phyloP scores from a whole-genome alignment of 2,888 invertebrate genomes.

The Calameuta filiformis region DNA sequence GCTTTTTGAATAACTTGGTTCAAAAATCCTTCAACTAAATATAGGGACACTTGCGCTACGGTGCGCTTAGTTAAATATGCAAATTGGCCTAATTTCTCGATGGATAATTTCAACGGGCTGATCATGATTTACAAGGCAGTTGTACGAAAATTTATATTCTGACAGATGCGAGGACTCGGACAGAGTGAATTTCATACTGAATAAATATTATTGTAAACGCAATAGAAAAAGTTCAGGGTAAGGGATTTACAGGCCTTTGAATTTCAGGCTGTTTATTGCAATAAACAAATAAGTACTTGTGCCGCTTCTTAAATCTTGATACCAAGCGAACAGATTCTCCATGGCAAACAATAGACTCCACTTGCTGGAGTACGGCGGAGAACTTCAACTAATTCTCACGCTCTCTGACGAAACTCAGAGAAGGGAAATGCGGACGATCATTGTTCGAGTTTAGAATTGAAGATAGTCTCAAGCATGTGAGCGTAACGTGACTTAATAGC shows the following conservation, averaged over 20 bases:
- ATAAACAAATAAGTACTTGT: neutral
- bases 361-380: neutral
- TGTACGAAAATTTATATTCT: neutral
- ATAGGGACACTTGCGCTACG: neutral
- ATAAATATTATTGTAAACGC: neutral
- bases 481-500: neutral
- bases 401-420: neutral
- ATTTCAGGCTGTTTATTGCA: neutral
- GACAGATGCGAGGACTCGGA: neutral
- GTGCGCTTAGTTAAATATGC: neutral
- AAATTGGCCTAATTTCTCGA: neutral
- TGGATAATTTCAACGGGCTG: neutral
- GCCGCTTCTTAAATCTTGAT: neutral
- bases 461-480: neutral
- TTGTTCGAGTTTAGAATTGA: neutral
- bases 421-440: neutral
- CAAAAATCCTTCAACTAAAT: neutral
- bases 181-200: neutral
- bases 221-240: neutral
- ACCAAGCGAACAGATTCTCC: neutral
- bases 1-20: neutral
- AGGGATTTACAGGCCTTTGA: neutral
- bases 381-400: neutral
- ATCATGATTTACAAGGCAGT: no score
- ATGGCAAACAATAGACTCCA: neutral